Percentiles rank a stretch among this genome's conserved stretches.
Evolutionary conservation across 2,888 invertebrate genomes (phyloP).

Genomic region (Molanna angustata): DNA sequence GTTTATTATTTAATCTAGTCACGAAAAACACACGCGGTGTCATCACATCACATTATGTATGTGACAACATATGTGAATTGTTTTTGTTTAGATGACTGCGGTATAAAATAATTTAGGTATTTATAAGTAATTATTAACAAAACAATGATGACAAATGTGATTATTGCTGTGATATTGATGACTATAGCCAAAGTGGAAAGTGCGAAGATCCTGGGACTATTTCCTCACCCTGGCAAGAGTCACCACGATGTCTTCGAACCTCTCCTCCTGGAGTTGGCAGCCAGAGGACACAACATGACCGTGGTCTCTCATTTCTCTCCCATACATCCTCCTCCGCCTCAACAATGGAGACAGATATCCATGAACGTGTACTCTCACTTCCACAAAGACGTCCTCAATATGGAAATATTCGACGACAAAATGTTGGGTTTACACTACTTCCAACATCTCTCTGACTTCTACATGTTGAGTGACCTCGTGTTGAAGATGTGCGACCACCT

Average conservation of each 20-base stretch:
- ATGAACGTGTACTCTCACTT: slow-evolving; percentile 36
- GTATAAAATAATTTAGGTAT: too few species aligned
- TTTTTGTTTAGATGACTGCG: too few species aligned
- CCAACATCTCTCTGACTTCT: slow-evolving; percentile 11
- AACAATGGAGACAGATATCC: slow-evolving; percentile 38
- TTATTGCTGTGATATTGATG: too few species aligned
- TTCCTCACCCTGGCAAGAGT: slow-evolving; percentile 51
- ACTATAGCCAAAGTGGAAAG: too few species aligned
- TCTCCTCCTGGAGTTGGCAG: slow-evolving; percentile 44
- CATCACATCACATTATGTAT: too few species aligned
- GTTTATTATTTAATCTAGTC: too few species aligned
- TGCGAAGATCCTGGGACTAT: slow-evolving; percentile 44
- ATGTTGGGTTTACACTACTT: slow-evolving; percentile 35
- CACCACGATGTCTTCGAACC: slow-evolving; percentile 52
- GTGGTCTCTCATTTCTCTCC: slow-evolving; percentile 51
- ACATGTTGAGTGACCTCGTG: background rate
- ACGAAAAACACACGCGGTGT: too few species aligned
- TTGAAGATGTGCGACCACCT: slow-evolving; percentile 42
- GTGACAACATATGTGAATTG: too few species aligned
- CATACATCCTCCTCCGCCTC: too few species aligned
- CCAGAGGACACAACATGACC: slow-evolving; percentile 48
- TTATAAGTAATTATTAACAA: too few species aligned
- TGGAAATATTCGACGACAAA: slow-evolving; percentile 36
- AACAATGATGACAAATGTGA: too few species aligned
- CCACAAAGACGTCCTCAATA: slow-evolving; percentile 38